Evolutionary conservation across 2,113 vertebrate genomes (phyloP), one percentile per base, ranked within the genome.

Genomic region (Cinclus mexicanus): DNA sequence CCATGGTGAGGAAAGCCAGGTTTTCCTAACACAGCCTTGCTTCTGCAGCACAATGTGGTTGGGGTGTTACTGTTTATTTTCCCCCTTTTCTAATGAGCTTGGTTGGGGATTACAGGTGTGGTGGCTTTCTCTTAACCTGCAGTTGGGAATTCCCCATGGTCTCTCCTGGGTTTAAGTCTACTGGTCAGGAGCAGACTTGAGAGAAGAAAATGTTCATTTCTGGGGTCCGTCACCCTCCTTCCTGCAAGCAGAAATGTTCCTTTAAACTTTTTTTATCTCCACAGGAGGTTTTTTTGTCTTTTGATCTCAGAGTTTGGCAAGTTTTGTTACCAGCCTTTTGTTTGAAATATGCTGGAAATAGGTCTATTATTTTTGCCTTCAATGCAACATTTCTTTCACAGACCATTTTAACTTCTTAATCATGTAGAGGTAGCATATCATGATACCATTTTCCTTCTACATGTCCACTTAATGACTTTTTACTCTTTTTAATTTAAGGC

Each of bases 281-380:
- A 4, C 7, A 37, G 49, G 20, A 57, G 18, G 44, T 8, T 2
- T 59, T 71, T 50, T 50, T 67, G 12, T 50, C 74, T 88, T 79
- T 69, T 59, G 33, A 68, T 90, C 49, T 94, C 46, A 14, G 78
- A 64, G 24, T 82, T 84, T 83, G 76, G 78, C 72, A 83, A 80
- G 33, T 50, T 11, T 2, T 29, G 64, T 89, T 83, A 46, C 25
- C 23, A 47, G 42, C 3, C 29, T 59, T 67, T 49, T 53, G 47
- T 87, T 83, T 91, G 86, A 90, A 94, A 94, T 17, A 11, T 70
- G 59, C 85, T 84, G 52, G 55, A 82, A 87, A 83, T 16, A 89
- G 56, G 35, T 52, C 49, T 47, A 7, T 49, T 67, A 49, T 86
- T 97, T 93, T 93, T 87, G 31, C 53, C n/a, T 78, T 81, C 76